Base-by-base conservation (phyloP, 2,797 vertebrate species). In the Cuniculus paca region DNA sequence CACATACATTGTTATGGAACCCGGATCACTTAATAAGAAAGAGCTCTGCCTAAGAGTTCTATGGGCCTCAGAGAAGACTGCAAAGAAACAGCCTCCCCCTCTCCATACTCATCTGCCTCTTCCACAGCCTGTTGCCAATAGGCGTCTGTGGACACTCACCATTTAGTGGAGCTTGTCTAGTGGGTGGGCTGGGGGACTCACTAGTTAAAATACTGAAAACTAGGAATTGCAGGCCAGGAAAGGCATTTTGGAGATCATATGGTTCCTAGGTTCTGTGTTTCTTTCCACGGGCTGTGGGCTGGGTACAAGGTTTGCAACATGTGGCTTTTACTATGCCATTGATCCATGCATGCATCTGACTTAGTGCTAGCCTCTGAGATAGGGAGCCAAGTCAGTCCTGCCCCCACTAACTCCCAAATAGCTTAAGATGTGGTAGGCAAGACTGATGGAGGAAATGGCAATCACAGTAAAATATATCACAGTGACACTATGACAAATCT, bases 151-250 rank as follows among this genome's bases (percentile, higher is more conserved):
- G 6, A 48, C 88, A 61, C 79, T 86, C 36, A 8, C 16, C 56
- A 12, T 89, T 83, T 63, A 83, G 31, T 28, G 54, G 20, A 26
- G 22, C 6, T 52, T 84, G 75, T 24, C 61, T 28, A 9, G 36
- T 93, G 61, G 58, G 31, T 60, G 45, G 79, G n/a, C 20, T 72
- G 1, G 8, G 39, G 10, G n/a, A 0, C 31, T 68, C 74, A 19
- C 42, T 75, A 4, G 82, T 70, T 88, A 90, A 92, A 96, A 93
- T 86, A 48, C 83, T 86, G 45, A 28, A 56, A 96, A 72, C 39
- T 34, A 90, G 63, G 20, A 89, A 54, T 79, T 85, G 54, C 72
- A 92, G 39, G 5, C 36, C n/a, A 45, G 36, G 54, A 50, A 94
- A 88, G 34, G 56, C 50, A 65, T 90, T 93, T 95, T 58, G 58